Evolutionary conservation across 2,797 vertebrate species (phyloP), one percentile per base, ranked within the genome.

Genomic region (Chaunax sp.): DNA sequence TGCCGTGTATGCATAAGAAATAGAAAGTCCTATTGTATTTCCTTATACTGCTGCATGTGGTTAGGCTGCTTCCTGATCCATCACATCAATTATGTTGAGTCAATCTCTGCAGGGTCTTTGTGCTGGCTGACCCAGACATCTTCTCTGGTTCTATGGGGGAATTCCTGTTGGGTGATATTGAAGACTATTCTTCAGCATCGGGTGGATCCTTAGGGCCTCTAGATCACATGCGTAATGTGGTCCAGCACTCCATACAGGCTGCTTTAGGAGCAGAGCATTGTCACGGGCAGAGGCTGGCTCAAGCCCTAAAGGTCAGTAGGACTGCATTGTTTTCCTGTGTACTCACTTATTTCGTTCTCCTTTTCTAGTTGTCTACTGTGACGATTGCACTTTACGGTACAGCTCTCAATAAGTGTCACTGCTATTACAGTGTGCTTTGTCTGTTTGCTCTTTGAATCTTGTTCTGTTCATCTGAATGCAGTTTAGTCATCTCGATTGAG

Each of bases 61-160:
- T 72, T 30, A 49, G 13, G 33, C 23, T 51, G 15, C 26, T 8
- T 44, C 50, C 14, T 9, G 2, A 35, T 57, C 35, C 19, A 4
- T 50, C 19, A 62, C n/a, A n/a, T 67, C 1, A 53, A 15, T 8
- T 33, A 1, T 56, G 23, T 53, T 6, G 11, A 59, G 12, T 58
- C 0, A 6, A 64, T 65, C 15, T 26, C 33, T 11, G 0, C 82
- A 98, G 97, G 88, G 94, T 98, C 86, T 95, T 99, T 81, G 91
- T 98, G 78, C 95, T 98, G 66, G 95, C 95, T 1, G 97, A 98
- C 66, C 97, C 96, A 0, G 92, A 92, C 8, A 87, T 98, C 82
- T 94, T 98, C 44, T 92, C 94, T 0, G 92, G 93, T 37, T 90
- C 95, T 3, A 78, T 97, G 79, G 95, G 92, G 65, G 88, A 87